Conservation (phyloP, 64 coral and sea anemone genomes). For the Trachythela sp. region DNA sequence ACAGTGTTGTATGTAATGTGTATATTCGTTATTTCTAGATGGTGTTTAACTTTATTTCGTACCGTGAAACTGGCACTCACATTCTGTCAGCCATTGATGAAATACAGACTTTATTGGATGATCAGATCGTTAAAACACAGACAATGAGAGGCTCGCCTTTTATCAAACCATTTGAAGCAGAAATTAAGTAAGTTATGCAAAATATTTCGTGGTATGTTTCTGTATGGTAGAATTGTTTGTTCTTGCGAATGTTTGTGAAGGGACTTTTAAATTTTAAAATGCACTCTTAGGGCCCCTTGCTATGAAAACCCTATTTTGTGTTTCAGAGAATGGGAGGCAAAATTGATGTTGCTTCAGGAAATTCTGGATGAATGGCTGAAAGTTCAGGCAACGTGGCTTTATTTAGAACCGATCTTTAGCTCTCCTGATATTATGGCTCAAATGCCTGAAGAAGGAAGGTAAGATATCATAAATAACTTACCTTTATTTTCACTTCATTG, state of each 20-base stretch:
- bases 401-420: slow-evolving; percentile 94
- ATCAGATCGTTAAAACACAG: slow-evolving; percentile 99
- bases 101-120: slow-evolving; percentile 94
- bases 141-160: slow-evolving; percentile 99
- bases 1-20: no score
- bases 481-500: not conserved
- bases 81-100: slow-evolving; percentile 98
- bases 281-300: not conserved
- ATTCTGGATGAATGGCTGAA: slow-evolving; percentile 99
- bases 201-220: not conserved
- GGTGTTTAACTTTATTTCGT: slow-evolving; percentile 91
- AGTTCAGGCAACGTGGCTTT: slow-evolving; percentile 95
- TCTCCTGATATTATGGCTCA: slow-evolving; percentile 98
- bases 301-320: not conserved
- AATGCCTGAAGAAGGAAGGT: slow-evolving; percentile 99
- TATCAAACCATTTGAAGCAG: slow-evolving; percentile 97
- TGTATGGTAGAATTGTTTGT: no score
- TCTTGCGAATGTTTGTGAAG: not conserved
- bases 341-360: slow-evolving; percentile 84
- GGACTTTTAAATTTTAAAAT: not conserved
- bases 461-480: no score
- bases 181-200: slow-evolving; percentile 68
- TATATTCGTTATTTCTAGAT: no score
- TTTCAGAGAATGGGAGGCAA: slow-evolving; percentile 91
- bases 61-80: slow-evolving; percentile 93